phyloP scores from a whole-genome alignment of 2,113 vertebrate species.

The Salminus brasiliensis region DNA sequence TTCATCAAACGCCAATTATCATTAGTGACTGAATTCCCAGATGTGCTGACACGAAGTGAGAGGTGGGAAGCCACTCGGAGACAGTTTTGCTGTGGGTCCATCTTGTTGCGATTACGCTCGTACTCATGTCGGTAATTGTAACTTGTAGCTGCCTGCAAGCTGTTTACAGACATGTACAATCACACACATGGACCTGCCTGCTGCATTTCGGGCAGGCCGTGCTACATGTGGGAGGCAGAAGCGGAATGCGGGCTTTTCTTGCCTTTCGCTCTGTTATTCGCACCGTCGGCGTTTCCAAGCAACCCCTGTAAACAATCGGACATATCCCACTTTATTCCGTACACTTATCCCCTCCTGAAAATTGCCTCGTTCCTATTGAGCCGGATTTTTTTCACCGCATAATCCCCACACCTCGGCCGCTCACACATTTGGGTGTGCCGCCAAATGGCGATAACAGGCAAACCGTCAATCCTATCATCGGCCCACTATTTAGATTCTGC shows the following conservation, averaged over 20 bases:
- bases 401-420: constrained; percentile 16
- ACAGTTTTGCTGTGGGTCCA: constrained; percentile 48
- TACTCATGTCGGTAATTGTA: constrained; percentile 44
- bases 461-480: neutral
- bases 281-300: constrained; percentile 37
- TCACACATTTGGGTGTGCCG: constrained; percentile 22
- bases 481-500: neutral
- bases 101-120: constrained; percentile 50
- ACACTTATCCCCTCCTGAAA: constrained; percentile 31
- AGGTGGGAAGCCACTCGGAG: constrained; percentile 25
- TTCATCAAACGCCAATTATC: constrained; percentile 14
- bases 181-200: constrained; percentile 44
- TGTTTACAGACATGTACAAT: constrained; percentile 51
- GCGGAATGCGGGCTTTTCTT: constrained; percentile 18
- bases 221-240: constrained; percentile 45
- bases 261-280: constrained; percentile 33
- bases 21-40: constrained; percentile 36
- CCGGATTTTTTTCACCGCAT: neutral
- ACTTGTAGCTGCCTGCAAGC: constrained; percentile 48
- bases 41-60: constrained; percentile 45
- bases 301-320: constrained; percentile 43
- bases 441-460: constrained; percentile 29
- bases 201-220: constrained; percentile 32
- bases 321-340: constrained; percentile 36
- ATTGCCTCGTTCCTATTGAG: constrained; percentile 25